These are phyloP conservation scores for Pharmacophagus antenor DNA, from an alignment of 2,888 invertebrate species.

Conservation along the genomic window DNA sequence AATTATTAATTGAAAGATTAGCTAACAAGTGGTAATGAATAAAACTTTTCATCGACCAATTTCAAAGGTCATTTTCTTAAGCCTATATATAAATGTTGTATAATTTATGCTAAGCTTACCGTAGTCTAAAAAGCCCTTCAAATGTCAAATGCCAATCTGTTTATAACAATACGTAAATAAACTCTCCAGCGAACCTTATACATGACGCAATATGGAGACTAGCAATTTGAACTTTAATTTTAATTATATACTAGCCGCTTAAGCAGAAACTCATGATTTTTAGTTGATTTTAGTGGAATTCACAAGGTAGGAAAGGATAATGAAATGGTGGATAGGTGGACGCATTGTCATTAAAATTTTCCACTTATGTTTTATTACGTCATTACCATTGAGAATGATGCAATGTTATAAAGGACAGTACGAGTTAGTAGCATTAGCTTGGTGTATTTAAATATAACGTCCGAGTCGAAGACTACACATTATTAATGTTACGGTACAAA, in stretches of 20 bases:
- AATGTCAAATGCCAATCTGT: conserved; percentile 28
- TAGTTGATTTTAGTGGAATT: no score
- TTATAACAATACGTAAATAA: conserved; percentile 29
- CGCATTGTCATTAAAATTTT: no score
- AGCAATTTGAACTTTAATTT: not conserved
- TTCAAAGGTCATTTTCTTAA: conserved; percentile 2
- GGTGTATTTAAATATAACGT: conserved; percentile 13
- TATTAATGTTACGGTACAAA: conserved; percentile 15
- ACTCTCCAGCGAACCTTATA: not conserved
- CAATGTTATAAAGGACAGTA: conserved; percentile 21
- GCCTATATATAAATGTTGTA: not conserved
- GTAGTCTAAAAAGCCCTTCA: conserved; percentile 24
- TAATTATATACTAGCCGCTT: not conserved
- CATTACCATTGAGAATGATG: conserved; percentile 28
- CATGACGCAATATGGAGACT: not conserved
- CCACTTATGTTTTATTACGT: not conserved
- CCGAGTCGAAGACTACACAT: not conserved
- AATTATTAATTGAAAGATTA: no score
- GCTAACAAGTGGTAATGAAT: no score
- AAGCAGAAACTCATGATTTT: no score
- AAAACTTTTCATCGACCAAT: not conserved
- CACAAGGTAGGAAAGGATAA: no score
- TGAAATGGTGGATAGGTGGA: no score
- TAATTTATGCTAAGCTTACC: conserved; percentile 18
- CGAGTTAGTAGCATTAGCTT: conserved; percentile 30